Conservation (phyloP, 2,797 vertebrate genomes). For the Pempheris klunzingeri region DNA sequence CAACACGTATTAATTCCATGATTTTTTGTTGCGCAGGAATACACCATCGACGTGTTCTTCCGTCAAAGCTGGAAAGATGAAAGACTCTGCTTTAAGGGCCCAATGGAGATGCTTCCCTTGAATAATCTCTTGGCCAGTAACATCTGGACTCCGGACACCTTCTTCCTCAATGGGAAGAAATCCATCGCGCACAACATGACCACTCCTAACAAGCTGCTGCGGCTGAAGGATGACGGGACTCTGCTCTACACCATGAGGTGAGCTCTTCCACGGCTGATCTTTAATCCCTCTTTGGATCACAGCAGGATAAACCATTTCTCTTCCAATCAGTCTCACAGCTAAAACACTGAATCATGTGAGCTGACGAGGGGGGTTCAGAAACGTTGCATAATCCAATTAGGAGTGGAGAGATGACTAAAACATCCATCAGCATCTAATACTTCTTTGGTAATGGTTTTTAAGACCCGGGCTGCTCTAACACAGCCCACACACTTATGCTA, state of each 20-base stretch:
- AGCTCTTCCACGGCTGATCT: neutral
- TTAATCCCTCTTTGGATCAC: neutral
- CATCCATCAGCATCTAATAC: slow-evolving; percentile 33
- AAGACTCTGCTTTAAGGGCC: slow-evolving; percentile 93
- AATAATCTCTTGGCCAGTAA: slow-evolving; percentile 96
- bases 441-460: slow-evolving; percentile 49
- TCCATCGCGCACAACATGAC: slow-evolving; percentile 97
- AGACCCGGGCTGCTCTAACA: slow-evolving; percentile 47
- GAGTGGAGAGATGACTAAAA: slow-evolving; percentile 45
- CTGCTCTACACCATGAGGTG: slow-evolving; percentile 97
- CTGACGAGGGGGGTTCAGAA: slow-evolving; percentile 10
- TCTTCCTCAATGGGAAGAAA: slow-evolving; percentile 97
- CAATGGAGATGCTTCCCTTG: slow-evolving; percentile 93
- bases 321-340: slow-evolving; percentile 16
- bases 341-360: slow-evolving; percentile 36
- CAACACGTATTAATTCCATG: neutral
- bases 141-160: slow-evolving; percentile 96
- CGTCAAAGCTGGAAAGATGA: slow-evolving; percentile 97
- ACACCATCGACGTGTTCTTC: slow-evolving; percentile 97
- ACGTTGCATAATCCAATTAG: slow-evolving; percentile 59
- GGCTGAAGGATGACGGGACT: slow-evolving; percentile 94
- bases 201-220: slow-evolving; percentile 93
- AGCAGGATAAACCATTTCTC: neutral
- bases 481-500: slow-evolving; percentile 48
- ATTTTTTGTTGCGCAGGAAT: slow-evolving; percentile 86